Evolutionary conservation across 2,797 vertebrate genomes (phyloP).

Genomic region (Micropoecilia bifurca): DNA sequence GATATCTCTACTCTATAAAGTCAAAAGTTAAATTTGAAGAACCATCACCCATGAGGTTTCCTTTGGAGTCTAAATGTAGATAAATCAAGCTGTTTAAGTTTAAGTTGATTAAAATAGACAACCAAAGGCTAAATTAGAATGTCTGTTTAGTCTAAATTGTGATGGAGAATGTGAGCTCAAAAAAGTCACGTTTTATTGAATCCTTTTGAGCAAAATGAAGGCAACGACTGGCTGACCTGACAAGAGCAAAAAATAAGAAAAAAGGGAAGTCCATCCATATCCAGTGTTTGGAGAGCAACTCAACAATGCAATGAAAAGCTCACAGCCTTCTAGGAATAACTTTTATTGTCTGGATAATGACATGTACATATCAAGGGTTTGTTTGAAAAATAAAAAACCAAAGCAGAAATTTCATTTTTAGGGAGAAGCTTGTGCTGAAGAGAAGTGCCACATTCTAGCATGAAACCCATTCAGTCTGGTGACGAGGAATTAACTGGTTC

Average conservation of each 20-base stretch:
- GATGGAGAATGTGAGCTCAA: background rate
- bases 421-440: background rate
- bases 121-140: background rate
- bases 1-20: no score
- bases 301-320: background rate
- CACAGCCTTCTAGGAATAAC: background rate
- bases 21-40: background rate
- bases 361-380: background rate
- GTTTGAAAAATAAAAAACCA: background rate
- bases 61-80: background rate
- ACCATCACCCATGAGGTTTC: background rate
- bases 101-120: background rate
- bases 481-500: background rate
- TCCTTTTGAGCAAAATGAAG: background rate
- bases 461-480: background rate
- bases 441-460: background rate
- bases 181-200: background rate
- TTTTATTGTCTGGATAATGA: conserved; percentile 1
- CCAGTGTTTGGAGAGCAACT: background rate
- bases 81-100: background rate
- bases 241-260: background rate
- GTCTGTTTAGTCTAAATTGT: background rate
- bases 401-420: background rate
- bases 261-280: background rate
- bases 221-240: background rate